Evolutionary conservation across 2,888 invertebrate genomes (phyloP), one percentile per base, ranked within the genome.

Genomic region (Brachyptera risi): DNA sequence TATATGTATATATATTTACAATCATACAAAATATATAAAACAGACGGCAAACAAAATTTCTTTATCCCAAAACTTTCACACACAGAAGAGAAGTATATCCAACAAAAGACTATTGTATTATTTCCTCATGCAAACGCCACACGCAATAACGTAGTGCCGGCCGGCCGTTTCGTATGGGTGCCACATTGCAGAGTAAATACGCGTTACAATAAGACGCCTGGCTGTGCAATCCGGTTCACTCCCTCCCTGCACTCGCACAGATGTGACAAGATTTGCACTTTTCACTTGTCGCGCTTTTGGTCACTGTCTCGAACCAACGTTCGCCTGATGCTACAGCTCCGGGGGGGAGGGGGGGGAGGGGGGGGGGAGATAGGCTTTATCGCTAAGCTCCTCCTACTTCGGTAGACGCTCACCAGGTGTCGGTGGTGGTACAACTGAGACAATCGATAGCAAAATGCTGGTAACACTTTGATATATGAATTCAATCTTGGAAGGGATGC

Each of bases 201-300:
- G n/a, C n/a, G 50, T 50, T 15, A 23, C 23, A n/a, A 15, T 23
- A n/a, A 15, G 50, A 24, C 50, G 50, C 50, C 50, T 50, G 21
- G 50, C 31, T 7, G 31, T 5, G 31, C 7, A 31, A 11, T 5
- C 7, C 7, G 31, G 31, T 7, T 7, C 31, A 5, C 49, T 35
- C 13, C 59, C 49, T n/a, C n/a, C n/a, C n/a, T n/a, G n/a, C n/a
- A 37, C 38, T 23, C 40, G 38, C 51, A 13, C 49, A 21, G 24
- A 23, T 50, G 59, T 51, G 59, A 59, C 59, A 59, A 59, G 59
- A 49, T 59, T 59, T 59, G 59, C 59, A 59, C 59, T 51, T 51
- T 24, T 31, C 21, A 49, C 47, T 24, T 35, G 40, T 47, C 23
- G 19, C 44, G 21, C 15, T 26, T n/a, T 42, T 26, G 42, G 58